Evolutionary conservation across 2,888 invertebrate species (phyloP).

Genomic region (Lumbricus terrestris): DNA sequence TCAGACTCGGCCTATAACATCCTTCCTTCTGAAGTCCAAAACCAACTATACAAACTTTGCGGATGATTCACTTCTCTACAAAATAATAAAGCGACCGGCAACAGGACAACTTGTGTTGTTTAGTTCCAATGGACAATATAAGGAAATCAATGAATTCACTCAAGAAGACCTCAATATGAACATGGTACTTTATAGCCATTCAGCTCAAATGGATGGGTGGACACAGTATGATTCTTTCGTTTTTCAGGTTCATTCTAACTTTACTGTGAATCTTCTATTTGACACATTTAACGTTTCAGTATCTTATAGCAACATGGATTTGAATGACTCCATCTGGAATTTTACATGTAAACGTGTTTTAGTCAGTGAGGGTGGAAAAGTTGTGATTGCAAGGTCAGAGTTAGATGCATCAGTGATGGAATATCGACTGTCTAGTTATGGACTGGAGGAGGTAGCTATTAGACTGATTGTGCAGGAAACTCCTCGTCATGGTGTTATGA

Average conservation of each 20-base stretch:
- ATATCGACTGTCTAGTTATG: conserved; percentile 43
- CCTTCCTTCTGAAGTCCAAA: conserved; percentile 71
- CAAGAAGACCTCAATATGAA: conserved; percentile 36
- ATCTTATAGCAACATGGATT: conserved; percentile 51
- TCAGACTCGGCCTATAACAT: conserved; percentile 76
- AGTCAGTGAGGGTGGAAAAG: conserved; percentile 48
- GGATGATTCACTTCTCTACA: conserved; percentile 44
- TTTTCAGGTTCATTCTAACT: conserved; percentile 50
- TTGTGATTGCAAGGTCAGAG: conserved; percentile 43
- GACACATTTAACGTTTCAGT: conserved; percentile 45
- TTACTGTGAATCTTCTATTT: conserved; percentile 46
- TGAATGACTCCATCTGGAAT: conserved; percentile 45
- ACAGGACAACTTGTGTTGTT: conserved; percentile 47
- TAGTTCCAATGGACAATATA: conserved; percentile 35
- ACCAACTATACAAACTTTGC: conserved; percentile 70
- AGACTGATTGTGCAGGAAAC: conserved; percentile 43
- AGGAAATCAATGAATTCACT: conserved; percentile 31
- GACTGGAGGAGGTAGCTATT: conserved; percentile 41
- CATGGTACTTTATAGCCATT: conserved; percentile 29
- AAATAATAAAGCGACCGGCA: conserved; percentile 42
- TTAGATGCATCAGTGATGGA: conserved; percentile 49
- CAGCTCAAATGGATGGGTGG: conserved; percentile 42
- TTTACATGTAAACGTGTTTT: conserved; percentile 39
- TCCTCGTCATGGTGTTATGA: conserved; percentile 46
- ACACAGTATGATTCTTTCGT: conserved; percentile 41